Conservation (phyloP, 2,888 invertebrate genomes). For the Tipula lateralis region DNA sequence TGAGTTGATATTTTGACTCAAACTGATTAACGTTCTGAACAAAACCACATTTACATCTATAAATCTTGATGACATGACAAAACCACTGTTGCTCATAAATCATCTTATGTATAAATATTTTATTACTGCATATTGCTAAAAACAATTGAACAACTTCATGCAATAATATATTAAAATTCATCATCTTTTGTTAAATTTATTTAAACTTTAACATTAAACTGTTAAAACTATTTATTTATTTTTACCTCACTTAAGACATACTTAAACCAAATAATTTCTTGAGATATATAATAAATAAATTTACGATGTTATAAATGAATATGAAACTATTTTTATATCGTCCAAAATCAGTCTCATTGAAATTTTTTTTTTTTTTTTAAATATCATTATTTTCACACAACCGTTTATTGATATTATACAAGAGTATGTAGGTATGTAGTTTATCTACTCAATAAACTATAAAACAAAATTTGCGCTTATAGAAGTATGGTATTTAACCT, state of each 20-base stretch:
- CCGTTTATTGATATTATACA: background rate
- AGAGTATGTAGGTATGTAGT: background rate
- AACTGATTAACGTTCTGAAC: too few relatives aligned
- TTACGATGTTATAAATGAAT: background rate
- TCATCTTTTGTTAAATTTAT: background rate
- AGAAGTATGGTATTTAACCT: background rate
- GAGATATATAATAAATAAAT: background rate
- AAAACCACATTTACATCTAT: too few relatives aligned
- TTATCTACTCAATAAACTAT: background rate
- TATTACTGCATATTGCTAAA: background rate
- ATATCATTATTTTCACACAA: slow-evolving; percentile 19
- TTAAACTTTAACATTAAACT: slow-evolving; percentile 5
- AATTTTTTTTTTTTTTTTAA: background rate
- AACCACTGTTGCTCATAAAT: background rate
- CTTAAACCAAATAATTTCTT: background rate
- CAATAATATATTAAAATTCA: background rate
- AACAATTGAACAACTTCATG: background rate
- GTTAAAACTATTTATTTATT: background rate
- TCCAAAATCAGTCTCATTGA: background rate
- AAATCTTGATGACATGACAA: background rate
- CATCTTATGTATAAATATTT: too few relatives aligned
- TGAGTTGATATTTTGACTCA: too few relatives aligned
- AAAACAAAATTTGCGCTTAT: background rate
- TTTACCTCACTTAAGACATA: background rate
- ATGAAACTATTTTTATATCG: background rate